Evolutionary conservation across 1,140 invertebrate species (phyloP), one percentile per base, ranked within the genome.

Genomic region (Pristionchus pacificus): DNA sequence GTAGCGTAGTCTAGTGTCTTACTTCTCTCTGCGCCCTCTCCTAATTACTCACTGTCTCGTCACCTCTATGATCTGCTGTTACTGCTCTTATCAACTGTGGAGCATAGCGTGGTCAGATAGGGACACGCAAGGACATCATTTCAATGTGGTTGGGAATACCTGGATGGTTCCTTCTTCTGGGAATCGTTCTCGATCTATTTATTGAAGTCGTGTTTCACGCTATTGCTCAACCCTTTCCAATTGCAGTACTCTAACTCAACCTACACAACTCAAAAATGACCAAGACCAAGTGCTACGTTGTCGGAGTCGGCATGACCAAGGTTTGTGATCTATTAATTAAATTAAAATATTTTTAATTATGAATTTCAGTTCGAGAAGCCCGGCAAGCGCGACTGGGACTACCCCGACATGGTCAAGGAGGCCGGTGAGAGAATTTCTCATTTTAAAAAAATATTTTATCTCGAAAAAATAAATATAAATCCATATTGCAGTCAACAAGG

Each of bases 251-350:
- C 32, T 24, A 28, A 62, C 28, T 30, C 0, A 62, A 15, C 27
- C 60, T 15, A 62, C 30, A 19, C n/a, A 6, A 13, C 29, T 13
- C 14, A 2, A 74, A 63, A 28, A 74, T 74, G 71, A 71, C 62
- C 28, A 82, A 79, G 61, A 74, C 80, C 49, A 85, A 84, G 78
- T 93, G 97, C 30, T 97, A 90, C 85, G 93, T 97, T 68, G 88
- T 97, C 76, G 95, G 95, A 72, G 93, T 97, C 76, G 95, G 94
- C 68, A 97, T 98, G 95, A 97, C 95, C 28, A 96, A 82, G 87
- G 87, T 76, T 84, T 29, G 66, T 73, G 74, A 60, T 28, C 60
- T 65, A 55, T 30, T 69, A 27, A 30, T 49, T 29, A n/a, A n/a
- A n/a, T n/a, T n/a, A 2, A 24, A 30, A 14, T 60, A 2, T 57